These are phyloP conservation scores for Leptodirus hochenwartii DNA, from an alignment of 2,888 invertebrate species.

Conservation along the genomic window DNA sequence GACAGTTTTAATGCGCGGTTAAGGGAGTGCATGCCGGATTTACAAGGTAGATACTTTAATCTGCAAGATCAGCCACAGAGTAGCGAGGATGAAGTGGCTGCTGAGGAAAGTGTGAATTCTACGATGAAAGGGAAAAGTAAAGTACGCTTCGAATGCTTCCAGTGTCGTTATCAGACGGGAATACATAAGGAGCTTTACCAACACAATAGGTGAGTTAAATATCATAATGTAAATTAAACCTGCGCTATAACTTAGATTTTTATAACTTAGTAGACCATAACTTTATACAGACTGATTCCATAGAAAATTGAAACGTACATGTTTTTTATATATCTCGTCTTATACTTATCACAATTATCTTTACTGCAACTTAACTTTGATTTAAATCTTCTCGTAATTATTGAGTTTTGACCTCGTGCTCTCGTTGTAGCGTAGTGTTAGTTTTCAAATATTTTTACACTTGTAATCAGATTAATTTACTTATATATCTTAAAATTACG, in stretches of 20 bases:
- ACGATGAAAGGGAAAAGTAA: no score
- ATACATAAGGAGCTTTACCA: conserved; percentile 72
- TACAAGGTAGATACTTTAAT: conserved; percentile 52
- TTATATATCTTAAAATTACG: no score
- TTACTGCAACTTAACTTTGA: no score
- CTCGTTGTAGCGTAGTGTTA: no score
- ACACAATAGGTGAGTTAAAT: conserved; percentile 41
- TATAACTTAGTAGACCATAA: neutral
- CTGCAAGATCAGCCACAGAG: conserved; percentile 49
- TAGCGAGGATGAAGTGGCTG: no score
- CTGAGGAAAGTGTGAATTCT: conserved; percentile 36
- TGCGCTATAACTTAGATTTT: neutral
- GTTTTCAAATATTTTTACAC: no score
- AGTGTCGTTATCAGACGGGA: conserved; percentile 59
- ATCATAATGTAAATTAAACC: conserved; percentile 1
- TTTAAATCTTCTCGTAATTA: no score
- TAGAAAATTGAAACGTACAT: no score
- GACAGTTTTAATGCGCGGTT: conserved; percentile 51
- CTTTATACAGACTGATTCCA: neutral
- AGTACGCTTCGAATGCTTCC: conserved; percentile 84
- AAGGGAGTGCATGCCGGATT: conserved; percentile 37
- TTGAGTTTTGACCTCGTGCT: no score
- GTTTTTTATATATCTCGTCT: no score
- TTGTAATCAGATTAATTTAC: no score
- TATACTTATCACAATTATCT: no score